phyloP scores from a whole-genome alignment of 2,797 vertebrate genomes.

The Pachyuromys duprasi region DNA sequence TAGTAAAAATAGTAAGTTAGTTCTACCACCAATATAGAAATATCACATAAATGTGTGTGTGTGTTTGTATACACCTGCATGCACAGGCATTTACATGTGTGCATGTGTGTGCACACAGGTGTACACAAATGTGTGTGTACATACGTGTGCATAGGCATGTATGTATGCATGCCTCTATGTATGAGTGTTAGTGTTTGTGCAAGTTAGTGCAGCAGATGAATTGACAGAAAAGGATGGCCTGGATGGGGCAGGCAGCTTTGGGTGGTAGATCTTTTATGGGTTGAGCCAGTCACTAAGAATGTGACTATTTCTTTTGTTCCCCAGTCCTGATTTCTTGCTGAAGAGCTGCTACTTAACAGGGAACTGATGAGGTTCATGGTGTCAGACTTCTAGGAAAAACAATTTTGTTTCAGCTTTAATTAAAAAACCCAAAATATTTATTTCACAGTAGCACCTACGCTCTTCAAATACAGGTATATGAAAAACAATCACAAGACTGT shows the following conservation, averaged over 20 bases:
- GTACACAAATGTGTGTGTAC: background rate
- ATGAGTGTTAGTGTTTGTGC: background rate
- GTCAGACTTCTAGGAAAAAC: background rate
- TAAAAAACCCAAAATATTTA: background rate
- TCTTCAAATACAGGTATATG: background rate
- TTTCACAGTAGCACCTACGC: background rate
- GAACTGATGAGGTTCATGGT: background rate
- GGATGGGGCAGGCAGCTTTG: background rate
- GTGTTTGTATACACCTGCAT: background rate
- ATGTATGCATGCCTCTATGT: too few relatives aligned
- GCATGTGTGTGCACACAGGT: background rate
- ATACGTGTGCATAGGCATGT: background rate
- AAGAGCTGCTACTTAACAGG: background rate
- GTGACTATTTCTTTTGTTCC: background rate
- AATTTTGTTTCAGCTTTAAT: background rate
- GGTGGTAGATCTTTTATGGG: background rate
- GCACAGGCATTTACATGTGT: background rate
- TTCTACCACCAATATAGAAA: background rate
- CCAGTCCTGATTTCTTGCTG: background rate
- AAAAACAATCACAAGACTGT: background rate
- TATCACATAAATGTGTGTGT: background rate
- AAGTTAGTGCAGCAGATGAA: background rate
- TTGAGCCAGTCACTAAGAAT: background rate
- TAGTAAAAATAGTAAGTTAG: conserved; percentile 26
- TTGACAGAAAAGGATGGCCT: background rate